Percentiles rank a stretch among this genome's conserved stretches.
phyloP scores from a whole-genome alignment of 2,797 vertebrate species.

The Lindbergichthys nudifrons region DNA sequence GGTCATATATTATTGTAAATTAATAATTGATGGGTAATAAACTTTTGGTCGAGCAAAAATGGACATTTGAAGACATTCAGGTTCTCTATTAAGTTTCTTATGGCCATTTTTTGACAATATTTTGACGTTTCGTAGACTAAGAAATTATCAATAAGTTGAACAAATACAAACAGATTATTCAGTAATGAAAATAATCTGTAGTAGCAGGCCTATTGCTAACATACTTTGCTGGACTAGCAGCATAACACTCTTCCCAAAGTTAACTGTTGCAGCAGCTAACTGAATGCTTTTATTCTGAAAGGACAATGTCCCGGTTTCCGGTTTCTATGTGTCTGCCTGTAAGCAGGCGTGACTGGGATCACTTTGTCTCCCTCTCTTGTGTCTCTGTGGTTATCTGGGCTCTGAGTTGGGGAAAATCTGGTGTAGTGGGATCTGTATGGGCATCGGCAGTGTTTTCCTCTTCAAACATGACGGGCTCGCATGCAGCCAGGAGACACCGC shows the following conservation, averaged over 20 bases:
- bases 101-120: no score
- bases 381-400: conserved; percentile 54
- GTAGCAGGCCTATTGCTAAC: no score
- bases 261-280: background rate
- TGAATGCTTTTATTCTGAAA: conserved; percentile 65
- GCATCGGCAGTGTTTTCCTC: conserved; percentile 49
- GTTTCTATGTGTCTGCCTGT: background rate
- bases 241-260: no score
- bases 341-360: conserved; percentile 26
- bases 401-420: conserved; percentile 51
- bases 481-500: conserved; percentile 68
- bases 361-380: conserved; percentile 14
- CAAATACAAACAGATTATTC: no score
- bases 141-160: no score
- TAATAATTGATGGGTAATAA: no score
- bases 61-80: no score
- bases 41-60: no score
- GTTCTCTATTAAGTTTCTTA: no score
- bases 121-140: no score
- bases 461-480: conserved; percentile 78
- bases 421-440: conserved; percentile 66
- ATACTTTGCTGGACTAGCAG: background rate
- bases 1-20: no score
- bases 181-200: no score
- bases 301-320: background rate